Conservation (phyloP, 2,888 invertebrate genomes). For the Lasiommata megera region DNA sequence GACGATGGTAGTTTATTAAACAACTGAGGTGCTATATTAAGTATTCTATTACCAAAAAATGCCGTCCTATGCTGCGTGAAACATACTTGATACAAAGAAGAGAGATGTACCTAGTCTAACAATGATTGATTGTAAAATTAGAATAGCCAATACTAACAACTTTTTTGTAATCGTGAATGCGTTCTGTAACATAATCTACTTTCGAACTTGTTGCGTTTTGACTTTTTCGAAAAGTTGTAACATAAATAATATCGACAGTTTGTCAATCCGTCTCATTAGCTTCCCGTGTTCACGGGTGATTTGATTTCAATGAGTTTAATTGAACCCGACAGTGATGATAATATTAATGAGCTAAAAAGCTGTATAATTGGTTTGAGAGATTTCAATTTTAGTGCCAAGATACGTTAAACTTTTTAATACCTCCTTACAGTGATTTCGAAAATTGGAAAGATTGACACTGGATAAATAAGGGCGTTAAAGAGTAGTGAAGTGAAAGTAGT, state of each 20-base stretch:
- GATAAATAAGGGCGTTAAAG: background rate
- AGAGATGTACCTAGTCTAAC: too few relatives aligned
- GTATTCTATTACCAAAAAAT: too few relatives aligned
- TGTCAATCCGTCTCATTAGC: constrained; percentile 10
- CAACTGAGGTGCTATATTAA: too few relatives aligned
- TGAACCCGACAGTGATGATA: constrained; percentile 8
- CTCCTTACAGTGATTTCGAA: background rate
- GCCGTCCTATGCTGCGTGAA: too few relatives aligned
- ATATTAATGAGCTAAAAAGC: constrained; percentile 15
- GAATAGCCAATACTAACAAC: background rate
- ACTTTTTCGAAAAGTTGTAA: constrained; percentile 1
- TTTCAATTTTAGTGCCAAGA: constrained; percentile 1
- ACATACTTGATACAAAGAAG: too few relatives aligned
- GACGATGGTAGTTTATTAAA: too few relatives aligned
- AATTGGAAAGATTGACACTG: background rate
- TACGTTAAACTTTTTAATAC: background rate
- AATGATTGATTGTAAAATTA: background rate
- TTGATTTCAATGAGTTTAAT: constrained; percentile 10
- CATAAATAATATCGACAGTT: background rate
- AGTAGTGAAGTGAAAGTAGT: background rate
- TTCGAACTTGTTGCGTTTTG: background rate
- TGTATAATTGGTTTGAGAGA: constrained; percentile 9
- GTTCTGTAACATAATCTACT: background rate
- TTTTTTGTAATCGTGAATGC: background rate
- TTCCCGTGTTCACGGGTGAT: constrained; percentile 5